A percentile compares a stretch with the other conserved stretches of the same genome.
Conservation (phyloP, 1,140 invertebrate genomes). For the Trissolcus basalis region DNA sequence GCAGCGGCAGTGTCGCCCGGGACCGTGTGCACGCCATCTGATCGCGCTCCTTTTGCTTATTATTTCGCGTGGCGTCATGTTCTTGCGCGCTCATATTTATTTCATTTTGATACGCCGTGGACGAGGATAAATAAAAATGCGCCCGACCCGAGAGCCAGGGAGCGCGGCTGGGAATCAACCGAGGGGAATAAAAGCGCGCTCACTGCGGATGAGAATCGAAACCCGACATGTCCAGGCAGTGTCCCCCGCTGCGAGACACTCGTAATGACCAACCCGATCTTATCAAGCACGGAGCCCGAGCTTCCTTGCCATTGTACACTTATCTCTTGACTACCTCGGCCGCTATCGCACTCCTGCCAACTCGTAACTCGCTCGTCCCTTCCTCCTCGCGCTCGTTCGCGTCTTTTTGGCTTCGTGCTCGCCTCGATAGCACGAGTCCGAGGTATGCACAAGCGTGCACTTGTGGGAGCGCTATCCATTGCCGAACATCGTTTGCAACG, state of each 20-base stretch:
- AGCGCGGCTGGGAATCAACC: conserved; percentile 28
- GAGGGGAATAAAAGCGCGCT: conserved; percentile 23
- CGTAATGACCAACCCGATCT: conserved; percentile 72
- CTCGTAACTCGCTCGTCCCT: conserved; percentile 6
- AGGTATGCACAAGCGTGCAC: conserved; percentile 42
- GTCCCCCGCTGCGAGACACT: conserved; percentile 70
- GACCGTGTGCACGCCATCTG: conserved; percentile 9
- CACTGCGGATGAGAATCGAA: conserved; percentile 63
- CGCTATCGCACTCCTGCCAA: conserved; percentile 54
- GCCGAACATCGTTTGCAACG: conserved; percentile 40
- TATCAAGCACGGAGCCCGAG: conserved; percentile 61
- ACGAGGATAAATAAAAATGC: conserved; percentile 48
- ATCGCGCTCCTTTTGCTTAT: conserved; percentile 16
- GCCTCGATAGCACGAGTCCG: conserved; percentile 37
- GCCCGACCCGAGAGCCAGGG: neutral
- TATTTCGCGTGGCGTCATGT: conserved; percentile 34
- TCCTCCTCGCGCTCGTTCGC: conserved; percentile 2
- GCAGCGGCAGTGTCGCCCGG: neutral
- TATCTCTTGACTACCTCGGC: conserved; percentile 63
- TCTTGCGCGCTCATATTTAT: conserved; percentile 44
- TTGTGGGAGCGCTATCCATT: conserved; percentile 49
- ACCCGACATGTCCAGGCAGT: conserved; percentile 68
- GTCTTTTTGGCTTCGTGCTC: conserved; percentile 45
- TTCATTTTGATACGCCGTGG: conserved; percentile 37
- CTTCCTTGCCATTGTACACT: conserved; percentile 69